Conservation (phyloP, 2,888 invertebrate species). For the Tipula lateralis region DNA sequence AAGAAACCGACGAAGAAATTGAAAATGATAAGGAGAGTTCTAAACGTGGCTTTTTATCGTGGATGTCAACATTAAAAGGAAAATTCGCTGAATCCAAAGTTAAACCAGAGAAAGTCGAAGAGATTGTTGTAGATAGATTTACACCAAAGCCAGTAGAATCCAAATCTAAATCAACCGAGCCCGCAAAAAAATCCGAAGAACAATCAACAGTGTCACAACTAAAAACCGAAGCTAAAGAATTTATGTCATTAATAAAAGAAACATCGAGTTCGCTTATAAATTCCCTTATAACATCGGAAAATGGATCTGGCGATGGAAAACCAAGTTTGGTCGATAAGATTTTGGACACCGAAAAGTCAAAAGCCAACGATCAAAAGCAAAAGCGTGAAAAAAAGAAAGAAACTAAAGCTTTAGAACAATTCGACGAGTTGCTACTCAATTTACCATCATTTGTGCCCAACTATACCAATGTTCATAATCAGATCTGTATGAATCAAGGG, state of each 20-base stretch:
- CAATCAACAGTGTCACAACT: neutral
- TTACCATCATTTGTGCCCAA: slow-evolving; percentile 65
- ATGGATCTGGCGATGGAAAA: slow-evolving; percentile 37
- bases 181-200: neutral
- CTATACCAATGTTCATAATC: slow-evolving; percentile 59
- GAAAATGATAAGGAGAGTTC: neutral
- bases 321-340: slow-evolving; percentile 36
- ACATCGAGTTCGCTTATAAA: neutral
- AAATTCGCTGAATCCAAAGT: neutral
- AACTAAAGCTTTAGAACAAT: slow-evolving; percentile 44
- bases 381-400: slow-evolving; percentile 32
- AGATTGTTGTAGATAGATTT: neutral
- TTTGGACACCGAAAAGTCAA: slow-evolving; percentile 32
- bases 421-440: slow-evolving; percentile 59
- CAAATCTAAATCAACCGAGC: neutral
- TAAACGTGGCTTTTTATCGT: neutral
- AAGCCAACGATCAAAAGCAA: slow-evolving; percentile 25
- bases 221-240: slow-evolving; percentile 4
- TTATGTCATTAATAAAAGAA: slow-evolving; percentile 19
- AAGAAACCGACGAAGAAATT: neutral
- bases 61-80: neutral
- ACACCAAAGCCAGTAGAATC: too few relatives aligned
- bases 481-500: slow-evolving; percentile 64
- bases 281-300: neutral
- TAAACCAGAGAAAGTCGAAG: neutral